phyloP scores from a whole-genome alignment of 2,888 invertebrate species.

The Conops quadrifasciatus region DNA sequence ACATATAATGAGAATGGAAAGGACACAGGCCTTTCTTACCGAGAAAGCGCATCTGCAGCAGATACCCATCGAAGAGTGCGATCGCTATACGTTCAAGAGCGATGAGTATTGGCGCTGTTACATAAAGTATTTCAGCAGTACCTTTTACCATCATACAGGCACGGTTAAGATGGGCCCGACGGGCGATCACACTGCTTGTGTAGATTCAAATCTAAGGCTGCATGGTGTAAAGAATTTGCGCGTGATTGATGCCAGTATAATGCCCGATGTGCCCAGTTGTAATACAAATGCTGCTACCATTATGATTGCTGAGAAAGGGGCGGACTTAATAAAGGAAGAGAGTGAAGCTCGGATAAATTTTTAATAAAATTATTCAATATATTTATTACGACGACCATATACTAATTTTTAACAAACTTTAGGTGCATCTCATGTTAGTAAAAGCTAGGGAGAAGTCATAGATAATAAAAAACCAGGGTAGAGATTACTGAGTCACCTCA shows the following conservation, averaged over 20 bases:
- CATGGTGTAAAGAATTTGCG: slow-evolving; percentile 72
- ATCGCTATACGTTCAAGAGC: slow-evolving; percentile 46
- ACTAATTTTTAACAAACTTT: not conserved
- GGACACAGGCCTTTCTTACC: slow-evolving; percentile 63
- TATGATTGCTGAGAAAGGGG: slow-evolving; percentile 85
- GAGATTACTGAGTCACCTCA: no score
- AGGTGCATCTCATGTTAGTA: no score
- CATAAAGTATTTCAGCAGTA: slow-evolving; percentile 71
- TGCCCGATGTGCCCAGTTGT: slow-evolving; percentile 67
- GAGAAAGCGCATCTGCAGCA: slow-evolving; percentile 53
- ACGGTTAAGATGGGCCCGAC: slow-evolving; percentile 78
- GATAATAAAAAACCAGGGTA: no score
- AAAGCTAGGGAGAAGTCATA: no score
- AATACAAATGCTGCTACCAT: slow-evolving; percentile 85
- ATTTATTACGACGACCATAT: not conserved
- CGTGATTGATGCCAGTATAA: slow-evolving; percentile 75
- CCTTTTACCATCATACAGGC: slow-evolving; percentile 75
- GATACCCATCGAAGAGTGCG: slow-evolving; percentile 53
- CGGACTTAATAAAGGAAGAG: slow-evolving; percentile 66
- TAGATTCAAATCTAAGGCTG: slow-evolving; percentile 73
- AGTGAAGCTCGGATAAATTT: slow-evolving; percentile 29
- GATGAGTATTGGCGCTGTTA: slow-evolving; percentile 75
- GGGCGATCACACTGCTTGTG: slow-evolving; percentile 71
- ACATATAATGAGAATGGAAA: slow-evolving; percentile 57
- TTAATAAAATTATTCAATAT: not conserved